Evolutionary conservation across 2,113 vertebrate species (phyloP).

Genomic region (Dicaeum eximium): DNA sequence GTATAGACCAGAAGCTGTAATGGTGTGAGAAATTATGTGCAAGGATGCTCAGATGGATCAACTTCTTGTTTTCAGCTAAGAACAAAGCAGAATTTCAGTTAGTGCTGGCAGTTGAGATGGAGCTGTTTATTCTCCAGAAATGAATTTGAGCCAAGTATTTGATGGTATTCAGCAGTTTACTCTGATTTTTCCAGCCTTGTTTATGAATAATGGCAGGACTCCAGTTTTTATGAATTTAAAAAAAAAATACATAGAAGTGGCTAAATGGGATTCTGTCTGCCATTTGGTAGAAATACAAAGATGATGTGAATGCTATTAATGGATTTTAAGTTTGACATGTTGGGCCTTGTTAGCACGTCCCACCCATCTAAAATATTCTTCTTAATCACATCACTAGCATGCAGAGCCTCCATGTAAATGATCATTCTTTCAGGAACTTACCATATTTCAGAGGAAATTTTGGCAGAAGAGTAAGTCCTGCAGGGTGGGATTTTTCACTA

Average conservation of each 20-base stretch:
- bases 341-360: background rate
- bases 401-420: background rate
- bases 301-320: background rate
- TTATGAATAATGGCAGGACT: conserved; percentile 14
- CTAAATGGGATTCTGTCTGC: conserved; percentile 43
- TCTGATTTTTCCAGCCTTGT: background rate
- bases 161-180: background rate
- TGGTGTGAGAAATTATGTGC: background rate
- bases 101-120: background rate
- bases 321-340: background rate
- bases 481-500: background rate
- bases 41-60: background rate
- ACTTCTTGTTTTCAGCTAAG: background rate
- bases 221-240: conserved; percentile 25
- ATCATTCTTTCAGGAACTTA: background rate
- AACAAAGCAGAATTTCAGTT: background rate
- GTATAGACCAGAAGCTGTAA: background rate
- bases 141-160: background rate
- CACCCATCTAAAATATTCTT: background rate
- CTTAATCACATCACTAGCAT: background rate
- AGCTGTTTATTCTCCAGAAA: background rate
- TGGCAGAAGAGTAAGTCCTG: background rate
- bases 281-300: conserved; percentile 27
- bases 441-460: background rate
- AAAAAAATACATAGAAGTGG: conserved; percentile 1